Base-by-base conservation (phyloP, 2,113 vertebrate genomes). In the Brachirus orientalis region DNA sequence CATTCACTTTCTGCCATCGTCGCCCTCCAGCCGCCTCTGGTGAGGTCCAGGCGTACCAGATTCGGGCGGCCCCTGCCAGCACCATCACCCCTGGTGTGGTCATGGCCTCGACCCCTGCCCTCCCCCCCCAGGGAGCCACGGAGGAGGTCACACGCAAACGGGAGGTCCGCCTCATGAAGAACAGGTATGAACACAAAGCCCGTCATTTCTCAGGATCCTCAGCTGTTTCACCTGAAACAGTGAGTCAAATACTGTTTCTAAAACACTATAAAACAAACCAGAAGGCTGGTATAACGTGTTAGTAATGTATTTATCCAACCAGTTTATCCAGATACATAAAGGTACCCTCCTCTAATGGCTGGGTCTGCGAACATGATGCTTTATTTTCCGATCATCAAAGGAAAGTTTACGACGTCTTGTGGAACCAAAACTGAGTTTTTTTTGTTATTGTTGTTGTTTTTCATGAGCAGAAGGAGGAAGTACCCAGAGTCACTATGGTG, bases 151-250 rank as follows among this genome's bases (percentile, higher is more conserved):
- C 97, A 0, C 94, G 97, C 41, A 99, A 99, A 86, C 94, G 97
- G 38, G 97, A 98, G 87, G 96, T 98, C 55, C 96, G 97, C 67
- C 94, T 99, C 51, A 98, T 99, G 97, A 99, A 99, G 88, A 99
- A 99, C 95, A 97, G 97, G 97, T 96, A 87, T 9, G 70, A 55
- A 36, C 7, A 37, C 11, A 8, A 16, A 38, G 2, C 1, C 10
- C 16, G 2, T 51, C 18, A 18, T 10, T 11, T 53, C 47, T 22
- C 41, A 48, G 12, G 14, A 13, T 44, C 37, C 1, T 10, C 44
- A 20, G 17, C 65, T 33, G 10, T 35, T 16, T 10, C 28, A 36
- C 10, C 16, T 44, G 14, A 10, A 60, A 22, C 13, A 16, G 3
- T n/a, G 38, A 36, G 50, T 2, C 2, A 44, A 35, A 14, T 41